A percentile compares a stretch with the other conserved stretches of the same genome.
Conservation (phyloP, 2,888 invertebrate species). For the Hirtodrosophila histrioides region DNA sequence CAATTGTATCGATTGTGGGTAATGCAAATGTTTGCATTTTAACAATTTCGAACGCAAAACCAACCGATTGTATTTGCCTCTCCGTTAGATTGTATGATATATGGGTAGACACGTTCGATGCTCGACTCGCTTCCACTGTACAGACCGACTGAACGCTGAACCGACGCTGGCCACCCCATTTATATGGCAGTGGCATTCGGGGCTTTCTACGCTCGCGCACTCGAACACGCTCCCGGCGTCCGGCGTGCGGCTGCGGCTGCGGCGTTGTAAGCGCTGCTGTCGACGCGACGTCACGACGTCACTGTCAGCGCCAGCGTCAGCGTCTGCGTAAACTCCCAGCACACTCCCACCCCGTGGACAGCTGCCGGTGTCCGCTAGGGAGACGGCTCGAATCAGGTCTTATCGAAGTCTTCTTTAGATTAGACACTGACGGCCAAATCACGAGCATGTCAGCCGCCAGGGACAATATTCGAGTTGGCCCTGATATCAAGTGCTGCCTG, state of each 20-base stretch:
- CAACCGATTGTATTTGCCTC: constrained; percentile 17
- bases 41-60: constrained; percentile 23
- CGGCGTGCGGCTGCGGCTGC: constrained; percentile 27
- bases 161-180: constrained; percentile 73
- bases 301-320: constrained; percentile 16
- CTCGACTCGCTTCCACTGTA: constrained; percentile 59
- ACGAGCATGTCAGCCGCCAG: constrained; percentile 37
- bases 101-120: constrained; percentile 14
- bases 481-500: constrained; percentile 32
- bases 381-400: constrained; percentile 49
- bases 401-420: constrained; percentile 64
- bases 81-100: constrained; percentile 1
- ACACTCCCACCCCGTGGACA: constrained; percentile 49
- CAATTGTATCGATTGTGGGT: constrained; percentile 25
- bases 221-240: constrained; percentile 38
- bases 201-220: constrained; percentile 54
- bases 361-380: constrained; percentile 5
- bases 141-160: constrained; percentile 78
- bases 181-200: constrained; percentile 56
- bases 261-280: constrained; percentile 19
- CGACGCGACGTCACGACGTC: neutral
- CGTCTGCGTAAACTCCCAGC: constrained; percentile 45
- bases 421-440: constrained; percentile 27
- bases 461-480: constrained; percentile 32
- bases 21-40: constrained; percentile 53